Percentiles rank a stretch among this genome's conserved stretches.
These are phyloP conservation scores for Adela reaumurella DNA, from an alignment of 2,888 invertebrate genomes.

Conservation along the genomic window DNA sequence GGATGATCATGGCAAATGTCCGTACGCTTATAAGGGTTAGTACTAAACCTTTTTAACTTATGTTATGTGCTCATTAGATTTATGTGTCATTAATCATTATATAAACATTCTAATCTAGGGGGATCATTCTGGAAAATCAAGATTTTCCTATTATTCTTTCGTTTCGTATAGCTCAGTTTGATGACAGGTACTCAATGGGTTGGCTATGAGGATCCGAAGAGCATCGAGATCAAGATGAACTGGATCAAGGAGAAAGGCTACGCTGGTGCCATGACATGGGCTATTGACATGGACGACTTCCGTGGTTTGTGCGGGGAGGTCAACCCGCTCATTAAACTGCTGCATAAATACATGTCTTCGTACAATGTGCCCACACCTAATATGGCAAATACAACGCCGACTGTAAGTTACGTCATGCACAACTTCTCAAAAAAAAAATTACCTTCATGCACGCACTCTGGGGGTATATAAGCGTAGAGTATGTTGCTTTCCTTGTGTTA, in stretches of 20 bases:
- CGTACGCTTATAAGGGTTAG: constrained; percentile 77
- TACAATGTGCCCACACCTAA: constrained; percentile 67
- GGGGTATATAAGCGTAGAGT: too few relatives aligned
- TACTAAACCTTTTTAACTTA: not conserved
- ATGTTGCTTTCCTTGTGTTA: too few relatives aligned
- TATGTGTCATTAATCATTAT: too few relatives aligned
- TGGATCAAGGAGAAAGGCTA: constrained; percentile 80
- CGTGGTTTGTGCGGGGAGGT: constrained; percentile 74
- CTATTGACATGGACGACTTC: constrained; percentile 90
- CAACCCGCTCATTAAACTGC: constrained; percentile 70
- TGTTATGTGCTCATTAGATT: too few relatives aligned
- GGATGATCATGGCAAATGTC: constrained; percentile 79
- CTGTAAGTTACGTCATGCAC: constrained; percentile 59
- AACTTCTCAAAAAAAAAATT: too few relatives aligned
- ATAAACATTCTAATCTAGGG: too few relatives aligned
- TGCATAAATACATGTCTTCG: constrained; percentile 68
- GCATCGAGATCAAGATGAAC: constrained; percentile 86
- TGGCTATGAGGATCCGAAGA: constrained; percentile 79
- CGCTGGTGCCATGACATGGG: constrained; percentile 90
- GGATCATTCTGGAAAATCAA: too few relatives aligned
- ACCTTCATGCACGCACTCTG: too few relatives aligned
- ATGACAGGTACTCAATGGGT: constrained; percentile 75
- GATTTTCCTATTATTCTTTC: too few relatives aligned
- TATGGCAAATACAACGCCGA: constrained; percentile 59
- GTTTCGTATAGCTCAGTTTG: not conserved